Conservation (phyloP, 2,113 vertebrate species). For the Corythoichthys haematopterus region DNA sequence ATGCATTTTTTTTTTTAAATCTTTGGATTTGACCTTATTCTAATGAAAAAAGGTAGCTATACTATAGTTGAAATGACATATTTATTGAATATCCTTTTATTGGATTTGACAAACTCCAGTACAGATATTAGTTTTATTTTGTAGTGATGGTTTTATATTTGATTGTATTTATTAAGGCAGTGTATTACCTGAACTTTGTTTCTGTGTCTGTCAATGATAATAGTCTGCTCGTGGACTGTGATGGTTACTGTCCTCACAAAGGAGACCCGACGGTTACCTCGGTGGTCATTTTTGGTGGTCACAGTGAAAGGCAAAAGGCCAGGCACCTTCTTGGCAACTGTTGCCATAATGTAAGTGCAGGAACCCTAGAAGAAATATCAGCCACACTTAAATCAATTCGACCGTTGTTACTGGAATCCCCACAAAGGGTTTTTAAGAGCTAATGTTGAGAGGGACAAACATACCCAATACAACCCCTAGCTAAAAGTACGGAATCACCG, state of each 20-base stretch:
- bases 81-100: too few relatives aligned
- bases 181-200: conserved; percentile 18
- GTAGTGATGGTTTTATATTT: too few relatives aligned
- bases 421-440: background rate
- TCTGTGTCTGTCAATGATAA: conserved; percentile 13
- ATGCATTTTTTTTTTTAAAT: too few relatives aligned
- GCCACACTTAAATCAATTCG: background rate
- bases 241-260: conserved; percentile 25
- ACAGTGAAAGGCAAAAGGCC: conserved; percentile 17
- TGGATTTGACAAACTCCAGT: too few relatives aligned
- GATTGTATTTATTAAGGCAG: too few relatives aligned
- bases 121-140: too few relatives aligned
- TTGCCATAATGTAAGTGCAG: conserved; percentile 30
- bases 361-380: conserved; percentile 22
- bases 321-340: background rate
- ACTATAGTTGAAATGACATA: too few relatives aligned
- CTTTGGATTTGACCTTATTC: too few relatives aligned
- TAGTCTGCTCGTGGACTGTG: conserved; percentile 2
- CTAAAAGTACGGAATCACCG: too few relatives aligned
- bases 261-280: conserved; percentile 8
- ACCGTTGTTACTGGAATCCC: background rate
- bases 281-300: conserved; percentile 26
- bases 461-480: too few relatives aligned
- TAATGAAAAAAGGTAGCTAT: too few relatives aligned
- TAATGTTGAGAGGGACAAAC: background rate